Evolutionary conservation across 1,140 invertebrate genomes (phyloP).

Genomic region (Drosophila subobscura): DNA sequence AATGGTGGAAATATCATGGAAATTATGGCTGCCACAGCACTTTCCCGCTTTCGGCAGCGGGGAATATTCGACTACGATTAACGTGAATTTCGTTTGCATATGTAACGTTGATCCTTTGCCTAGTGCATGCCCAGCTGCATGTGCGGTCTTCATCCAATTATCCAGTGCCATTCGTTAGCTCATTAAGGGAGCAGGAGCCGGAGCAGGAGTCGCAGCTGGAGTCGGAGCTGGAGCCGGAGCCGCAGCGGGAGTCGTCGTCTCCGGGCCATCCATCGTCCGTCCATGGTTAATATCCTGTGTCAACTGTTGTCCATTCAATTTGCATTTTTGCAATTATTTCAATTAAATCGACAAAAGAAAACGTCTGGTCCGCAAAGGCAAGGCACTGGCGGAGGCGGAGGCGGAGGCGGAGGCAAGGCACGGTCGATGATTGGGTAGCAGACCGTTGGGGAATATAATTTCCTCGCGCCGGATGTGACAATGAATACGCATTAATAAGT

Average conservation of each 20-base stretch:
- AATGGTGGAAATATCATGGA: too few relatives aligned
- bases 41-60: too few relatives aligned
- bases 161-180: slow-evolving; percentile 50
- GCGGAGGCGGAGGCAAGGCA: background rate
- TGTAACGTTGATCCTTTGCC: slow-evolving; percentile 13
- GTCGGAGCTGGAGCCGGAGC: slow-evolving; percentile 6
- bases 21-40: too few relatives aligned
- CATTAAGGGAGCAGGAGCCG: slow-evolving; percentile 35
- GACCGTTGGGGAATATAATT: slow-evolving; percentile 70
- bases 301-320: slow-evolving; percentile 77
- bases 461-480: slow-evolving; percentile 77
- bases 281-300: slow-evolving; percentile 67
- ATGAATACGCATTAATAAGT: slow-evolving; percentile 82
- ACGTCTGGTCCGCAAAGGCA: slow-evolving; percentile 56
- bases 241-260: background rate
- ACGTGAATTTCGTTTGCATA: too few relatives aligned
- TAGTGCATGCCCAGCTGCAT: slow-evolving; percentile 17
- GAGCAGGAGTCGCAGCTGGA: background rate
- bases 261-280: slow-evolving; percentile 3
- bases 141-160: slow-evolving; percentile 53
- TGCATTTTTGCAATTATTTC: slow-evolving; percentile 82
- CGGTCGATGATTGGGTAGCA: background rate
- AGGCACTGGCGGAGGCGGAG: slow-evolving; percentile 11
- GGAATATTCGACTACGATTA: slow-evolving; percentile 2
- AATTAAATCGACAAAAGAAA: slow-evolving; percentile 79